phyloP scores from a whole-genome alignment of 2,797 vertebrate genomes.

The Gouania willdenowi region DNA sequence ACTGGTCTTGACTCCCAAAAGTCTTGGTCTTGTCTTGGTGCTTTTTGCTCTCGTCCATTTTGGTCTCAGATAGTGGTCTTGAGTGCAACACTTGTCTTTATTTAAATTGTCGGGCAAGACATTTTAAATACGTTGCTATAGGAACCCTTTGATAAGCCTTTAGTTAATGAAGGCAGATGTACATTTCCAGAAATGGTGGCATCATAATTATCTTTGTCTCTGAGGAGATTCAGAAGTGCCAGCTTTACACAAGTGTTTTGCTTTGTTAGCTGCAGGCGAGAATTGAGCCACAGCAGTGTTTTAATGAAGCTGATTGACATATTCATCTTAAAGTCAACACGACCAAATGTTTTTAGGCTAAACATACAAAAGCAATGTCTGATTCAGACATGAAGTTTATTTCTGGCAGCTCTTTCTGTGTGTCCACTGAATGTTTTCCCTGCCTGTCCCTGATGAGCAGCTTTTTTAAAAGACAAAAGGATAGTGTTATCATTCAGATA shows the following conservation, averaged over 20 bases:
- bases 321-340: constrained; percentile 8
- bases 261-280: constrained; percentile 16
- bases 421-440: not conserved
- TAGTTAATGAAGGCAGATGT: constrained; percentile 42
- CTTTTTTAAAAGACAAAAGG: constrained; percentile 26
- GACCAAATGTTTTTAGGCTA: constrained; percentile 1
- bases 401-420: not conserved
- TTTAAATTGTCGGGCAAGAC: no score
- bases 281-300: not conserved
- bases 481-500: constrained; percentile 35
- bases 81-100: no score
- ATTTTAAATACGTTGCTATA: constrained; percentile 32
- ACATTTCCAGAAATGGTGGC: constrained; percentile 32
- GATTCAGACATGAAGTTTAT: not conserved
- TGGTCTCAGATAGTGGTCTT: no score
- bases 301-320: not conserved
- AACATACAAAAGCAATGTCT: not conserved
- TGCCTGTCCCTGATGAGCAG: not conserved
- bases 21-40: no score
- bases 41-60: no score
- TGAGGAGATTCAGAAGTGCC: constrained; percentile 11
- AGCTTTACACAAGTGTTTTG: constrained; percentile 26
- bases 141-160: constrained; percentile 37
- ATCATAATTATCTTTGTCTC: constrained; percentile 47
- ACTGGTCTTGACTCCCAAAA: no score